These are phyloP conservation scores for Argyrosomus regius DNA, from an alignment of 2,797 vertebrate species.

Conservation along the genomic window DNA sequence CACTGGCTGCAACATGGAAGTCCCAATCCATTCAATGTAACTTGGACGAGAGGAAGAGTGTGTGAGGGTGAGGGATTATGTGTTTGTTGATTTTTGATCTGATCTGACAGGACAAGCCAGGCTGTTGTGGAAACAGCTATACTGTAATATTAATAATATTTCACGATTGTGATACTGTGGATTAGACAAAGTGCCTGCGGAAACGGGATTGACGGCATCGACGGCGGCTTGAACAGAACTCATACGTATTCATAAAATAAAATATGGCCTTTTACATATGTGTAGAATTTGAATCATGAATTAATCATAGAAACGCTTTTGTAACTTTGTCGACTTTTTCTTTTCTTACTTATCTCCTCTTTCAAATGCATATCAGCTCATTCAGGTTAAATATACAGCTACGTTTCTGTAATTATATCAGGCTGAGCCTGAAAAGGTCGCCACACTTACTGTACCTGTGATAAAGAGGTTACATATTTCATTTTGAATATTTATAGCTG, in stretches of 20 bases:
- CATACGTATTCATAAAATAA: constrained; percentile 16
- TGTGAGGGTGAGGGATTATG: background rate
- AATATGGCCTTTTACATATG: background rate
- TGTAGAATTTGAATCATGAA: background rate
- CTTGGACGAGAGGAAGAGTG: background rate
- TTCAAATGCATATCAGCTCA: background rate
- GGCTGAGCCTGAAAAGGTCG: background rate
- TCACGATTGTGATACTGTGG: background rate
- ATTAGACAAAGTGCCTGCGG: background rate
- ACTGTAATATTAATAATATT: background rate
- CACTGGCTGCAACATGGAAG: background rate
- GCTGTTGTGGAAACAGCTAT: background rate
- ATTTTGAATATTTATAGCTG: background rate
- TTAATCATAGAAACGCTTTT: background rate
- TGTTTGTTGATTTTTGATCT: background rate
- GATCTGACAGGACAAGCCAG: background rate
- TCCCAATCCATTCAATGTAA: background rate
- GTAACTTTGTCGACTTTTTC: background rate
- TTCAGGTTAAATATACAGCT: background rate
- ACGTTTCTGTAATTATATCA: background rate
- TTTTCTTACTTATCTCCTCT: background rate
- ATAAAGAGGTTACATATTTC: background rate
- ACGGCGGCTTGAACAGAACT: background rate
- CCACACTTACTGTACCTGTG: background rate
- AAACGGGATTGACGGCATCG: background rate